Conservation (phyloP, 1,140 invertebrate genomes). For the Ruditapes philippinarum region DNA sequence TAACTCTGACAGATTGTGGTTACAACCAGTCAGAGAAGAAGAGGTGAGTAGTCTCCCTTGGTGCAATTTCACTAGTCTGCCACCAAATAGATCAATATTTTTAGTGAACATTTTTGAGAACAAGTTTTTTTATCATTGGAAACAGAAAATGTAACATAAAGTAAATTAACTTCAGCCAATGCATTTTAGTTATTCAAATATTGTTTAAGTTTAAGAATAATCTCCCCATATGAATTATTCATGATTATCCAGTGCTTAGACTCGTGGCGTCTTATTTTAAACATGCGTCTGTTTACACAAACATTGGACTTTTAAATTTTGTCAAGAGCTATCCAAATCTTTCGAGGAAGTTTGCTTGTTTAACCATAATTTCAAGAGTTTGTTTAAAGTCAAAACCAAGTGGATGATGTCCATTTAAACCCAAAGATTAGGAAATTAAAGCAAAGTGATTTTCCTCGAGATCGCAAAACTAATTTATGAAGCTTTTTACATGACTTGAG, state of each 20-base stretch:
- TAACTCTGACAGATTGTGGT: slow-evolving; percentile 56
- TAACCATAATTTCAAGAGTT: background rate
- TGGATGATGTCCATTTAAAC: background rate
- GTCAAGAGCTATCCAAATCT: background rate
- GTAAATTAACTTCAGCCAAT: too few relatives aligned
- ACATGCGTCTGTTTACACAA: background rate
- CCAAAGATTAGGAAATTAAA: background rate
- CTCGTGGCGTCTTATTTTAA: background rate
- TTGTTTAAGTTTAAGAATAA: background rate
- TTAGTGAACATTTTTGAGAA: too few relatives aligned
- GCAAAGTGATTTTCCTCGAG: background rate
- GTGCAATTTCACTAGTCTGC: too few relatives aligned
- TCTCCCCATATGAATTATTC: background rate
- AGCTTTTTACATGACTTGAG: too few relatives aligned
- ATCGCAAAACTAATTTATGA: too few relatives aligned
- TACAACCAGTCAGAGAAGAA: slow-evolving; percentile 62
- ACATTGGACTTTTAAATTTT: slow-evolving; percentile 3
- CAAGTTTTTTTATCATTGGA: too few relatives aligned
- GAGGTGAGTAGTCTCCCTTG: slow-evolving; percentile 59
- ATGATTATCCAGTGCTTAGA: background rate
- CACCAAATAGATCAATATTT: too few relatives aligned
- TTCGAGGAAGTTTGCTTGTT: background rate
- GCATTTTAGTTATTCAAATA: background rate
- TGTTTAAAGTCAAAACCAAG: background rate
- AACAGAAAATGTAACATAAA: too few relatives aligned